Evolutionary conservation across 2,888 invertebrate species (phyloP).

Genomic region (Adelognathus sp.): DNA sequence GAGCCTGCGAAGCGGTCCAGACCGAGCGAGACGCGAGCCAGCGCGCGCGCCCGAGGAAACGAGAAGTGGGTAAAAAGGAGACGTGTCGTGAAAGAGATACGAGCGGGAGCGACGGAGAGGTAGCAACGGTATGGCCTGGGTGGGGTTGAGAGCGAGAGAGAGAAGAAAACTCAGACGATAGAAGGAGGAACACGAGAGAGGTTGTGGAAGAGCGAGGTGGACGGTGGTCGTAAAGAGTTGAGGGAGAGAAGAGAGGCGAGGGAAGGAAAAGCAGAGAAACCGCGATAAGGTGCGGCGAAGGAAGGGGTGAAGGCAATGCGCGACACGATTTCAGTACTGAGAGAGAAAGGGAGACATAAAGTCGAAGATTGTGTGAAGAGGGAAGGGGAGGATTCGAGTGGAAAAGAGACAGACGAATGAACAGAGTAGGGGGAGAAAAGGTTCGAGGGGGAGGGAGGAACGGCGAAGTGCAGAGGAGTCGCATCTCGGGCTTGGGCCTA

Average conservation of each 20-base stretch:
- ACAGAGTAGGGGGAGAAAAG: conserved; percentile 8
- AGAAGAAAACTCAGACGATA: conserved; percentile 29
- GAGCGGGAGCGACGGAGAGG: conserved; percentile 20
- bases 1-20: conserved; percentile 4
- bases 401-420: neutral
- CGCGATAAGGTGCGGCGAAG: conserved; percentile 15
- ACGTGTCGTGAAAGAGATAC: conserved; percentile 48
- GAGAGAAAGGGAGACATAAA: conserved; percentile 4
- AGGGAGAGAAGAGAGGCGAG: conserved; percentile 39
- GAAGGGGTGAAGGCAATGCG: conserved; percentile 1
- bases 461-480: conserved; percentile 75
- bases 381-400: neutral
- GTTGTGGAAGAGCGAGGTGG: conserved; percentile 29
- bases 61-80: conserved; percentile 58
- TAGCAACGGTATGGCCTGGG: neutral
- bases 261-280: conserved; percentile 30
- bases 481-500: conserved; percentile 79
- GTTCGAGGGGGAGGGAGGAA: conserved; percentile 21
- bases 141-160: neutral
- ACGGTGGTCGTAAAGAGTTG: conserved; percentile 21
- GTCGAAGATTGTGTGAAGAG: neutral
- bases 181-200: conserved; percentile 45
- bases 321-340: neutral
- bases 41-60: conserved; percentile 56
- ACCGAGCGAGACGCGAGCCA: conserved; percentile 30